Conservation (phyloP, 2,113 vertebrate species). For the Antennarius striatus region DNA sequence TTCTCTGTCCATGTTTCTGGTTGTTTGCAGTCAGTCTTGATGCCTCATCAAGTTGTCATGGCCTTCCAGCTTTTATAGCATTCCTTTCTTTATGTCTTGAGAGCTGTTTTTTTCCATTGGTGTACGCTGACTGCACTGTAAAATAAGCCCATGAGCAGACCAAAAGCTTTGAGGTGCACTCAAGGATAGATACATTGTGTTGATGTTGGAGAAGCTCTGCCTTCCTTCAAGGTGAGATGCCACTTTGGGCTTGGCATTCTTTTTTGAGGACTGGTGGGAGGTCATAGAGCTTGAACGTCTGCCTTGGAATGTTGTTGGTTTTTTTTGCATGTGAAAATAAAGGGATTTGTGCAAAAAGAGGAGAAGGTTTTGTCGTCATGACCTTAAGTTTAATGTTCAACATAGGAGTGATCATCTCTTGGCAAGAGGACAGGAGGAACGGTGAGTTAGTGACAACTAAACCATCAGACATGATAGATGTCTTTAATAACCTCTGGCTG, state of each 20-base stretch:
- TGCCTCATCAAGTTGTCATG: slow-evolving; percentile 57
- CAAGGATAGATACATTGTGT: slow-evolving; percentile 56
- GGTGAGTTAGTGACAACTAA: slow-evolving; percentile 56
- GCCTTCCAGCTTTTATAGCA: slow-evolving; percentile 54
- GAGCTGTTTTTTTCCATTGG: slow-evolving; percentile 31
- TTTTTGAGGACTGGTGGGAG: slow-evolving; percentile 36
- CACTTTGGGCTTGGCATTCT: slow-evolving; percentile 41
- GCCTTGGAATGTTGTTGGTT: neutral
- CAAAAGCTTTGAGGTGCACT: slow-evolving; percentile 54
- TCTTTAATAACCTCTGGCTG: slow-evolving; percentile 76
- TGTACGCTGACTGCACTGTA: slow-evolving; percentile 37
- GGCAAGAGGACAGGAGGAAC: slow-evolving; percentile 13
- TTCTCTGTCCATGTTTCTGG: slow-evolving; percentile 34
- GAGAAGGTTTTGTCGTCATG: slow-evolving; percentile 27
- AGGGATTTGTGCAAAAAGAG: slow-evolving; percentile 73
- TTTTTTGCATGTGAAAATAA: slow-evolving; percentile 69
- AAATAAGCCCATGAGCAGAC: slow-evolving; percentile 54
- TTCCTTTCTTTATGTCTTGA: slow-evolving; percentile 61
- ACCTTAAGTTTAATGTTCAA: slow-evolving; percentile 54
- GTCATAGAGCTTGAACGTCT: slow-evolving; percentile 37
- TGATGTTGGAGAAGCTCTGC: slow-evolving; percentile 34
- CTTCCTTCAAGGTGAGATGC: slow-evolving; percentile 36
- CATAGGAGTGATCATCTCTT: slow-evolving; percentile 58
- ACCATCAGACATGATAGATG: slow-evolving; percentile 73
- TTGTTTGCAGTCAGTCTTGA: slow-evolving; percentile 54